Percentiles rank a stretch among this genome's conserved stretches.
phyloP scores from a whole-genome alignment of 2,888 invertebrate species.

The Diplazon laetatorius region DNA sequence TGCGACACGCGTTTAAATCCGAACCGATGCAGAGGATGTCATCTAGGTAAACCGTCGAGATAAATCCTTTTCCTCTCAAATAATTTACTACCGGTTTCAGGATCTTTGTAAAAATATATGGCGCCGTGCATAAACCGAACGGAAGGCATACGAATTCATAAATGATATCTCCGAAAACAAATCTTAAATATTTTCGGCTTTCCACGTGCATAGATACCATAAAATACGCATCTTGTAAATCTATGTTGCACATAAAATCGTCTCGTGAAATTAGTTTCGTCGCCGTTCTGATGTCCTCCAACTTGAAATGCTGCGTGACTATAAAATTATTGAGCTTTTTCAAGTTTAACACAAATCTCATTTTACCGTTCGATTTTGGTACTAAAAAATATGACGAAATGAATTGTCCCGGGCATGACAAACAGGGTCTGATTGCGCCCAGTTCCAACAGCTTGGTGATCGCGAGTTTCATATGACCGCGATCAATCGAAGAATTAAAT shows the following conservation, averaged over 20 bases:
- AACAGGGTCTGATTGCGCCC: slow-evolving; percentile 46
- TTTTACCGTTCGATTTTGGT: slow-evolving; percentile 54
- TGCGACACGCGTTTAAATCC: background rate
- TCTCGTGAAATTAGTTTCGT: slow-evolving; percentile 43
- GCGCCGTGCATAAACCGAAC: slow-evolving; percentile 48
- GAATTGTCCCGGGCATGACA: slow-evolving; percentile 39
- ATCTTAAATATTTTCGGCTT: slow-evolving; percentile 50
- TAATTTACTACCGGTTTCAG: slow-evolving; percentile 45
- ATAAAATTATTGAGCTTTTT: slow-evolving; percentile 64
- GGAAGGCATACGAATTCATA: slow-evolving; percentile 50
- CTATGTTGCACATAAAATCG: slow-evolving; percentile 53
- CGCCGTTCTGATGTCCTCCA: slow-evolving; percentile 62
- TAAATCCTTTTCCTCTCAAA: slow-evolving; percentile 30
- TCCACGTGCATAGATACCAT: slow-evolving; percentile 25
- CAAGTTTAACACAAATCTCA: slow-evolving; percentile 61
- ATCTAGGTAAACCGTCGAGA: slow-evolving; percentile 31
- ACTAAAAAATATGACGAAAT: slow-evolving; percentile 58
- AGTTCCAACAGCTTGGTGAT: slow-evolving; percentile 35
- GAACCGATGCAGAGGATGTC: slow-evolving; percentile 31
- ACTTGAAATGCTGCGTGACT: slow-evolving; percentile 61
- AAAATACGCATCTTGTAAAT: slow-evolving; percentile 51
- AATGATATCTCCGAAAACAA: slow-evolving; percentile 29
- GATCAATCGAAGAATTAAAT: slow-evolving; percentile 5
- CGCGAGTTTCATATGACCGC: slow-evolving; percentile 17
- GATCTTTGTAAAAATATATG: slow-evolving; percentile 56